phyloP scores from a whole-genome alignment of 2,113 vertebrate species.

The Grammatotria lemairii region DNA sequence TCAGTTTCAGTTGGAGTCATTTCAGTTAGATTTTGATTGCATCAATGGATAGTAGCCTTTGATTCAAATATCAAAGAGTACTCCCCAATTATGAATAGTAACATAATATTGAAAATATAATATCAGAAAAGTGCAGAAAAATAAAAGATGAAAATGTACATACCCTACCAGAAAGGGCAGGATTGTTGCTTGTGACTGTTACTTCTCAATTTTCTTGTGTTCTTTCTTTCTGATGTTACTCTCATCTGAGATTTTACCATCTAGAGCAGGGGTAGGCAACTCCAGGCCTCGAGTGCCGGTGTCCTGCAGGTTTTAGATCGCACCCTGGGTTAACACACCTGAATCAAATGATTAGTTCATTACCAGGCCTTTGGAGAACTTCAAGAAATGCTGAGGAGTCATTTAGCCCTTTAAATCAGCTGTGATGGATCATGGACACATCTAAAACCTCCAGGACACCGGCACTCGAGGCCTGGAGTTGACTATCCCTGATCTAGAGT shows the following conservation, averaged over 20 bases:
- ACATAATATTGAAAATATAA: background rate
- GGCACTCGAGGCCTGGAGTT: no score
- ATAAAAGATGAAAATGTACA: background rate
- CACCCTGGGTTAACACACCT: no score
- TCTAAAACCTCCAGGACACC: no score
- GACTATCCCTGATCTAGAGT: background rate
- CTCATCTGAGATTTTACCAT: background rate
- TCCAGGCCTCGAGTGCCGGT: no score
- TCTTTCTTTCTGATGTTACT: background rate
- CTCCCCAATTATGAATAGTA: background rate
- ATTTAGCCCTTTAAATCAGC: no score
- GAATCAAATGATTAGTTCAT: no score
- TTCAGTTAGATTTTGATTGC: conserved; percentile 19
- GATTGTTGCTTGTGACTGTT: background rate
- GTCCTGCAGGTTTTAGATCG: no score
- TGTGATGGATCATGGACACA: no score
- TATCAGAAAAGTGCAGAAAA: background rate
- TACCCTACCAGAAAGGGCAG: background rate
- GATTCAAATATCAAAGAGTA: background rate
- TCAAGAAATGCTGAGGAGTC: no score
- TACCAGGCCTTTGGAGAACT: no score
- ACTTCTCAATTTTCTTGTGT: background rate
- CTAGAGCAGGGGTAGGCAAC: background rate
- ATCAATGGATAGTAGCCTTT: background rate
- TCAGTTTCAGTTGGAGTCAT: conserved; percentile 21